Conservation (phyloP, 2,113 vertebrate genomes). For the Mixornis gularis region DNA sequence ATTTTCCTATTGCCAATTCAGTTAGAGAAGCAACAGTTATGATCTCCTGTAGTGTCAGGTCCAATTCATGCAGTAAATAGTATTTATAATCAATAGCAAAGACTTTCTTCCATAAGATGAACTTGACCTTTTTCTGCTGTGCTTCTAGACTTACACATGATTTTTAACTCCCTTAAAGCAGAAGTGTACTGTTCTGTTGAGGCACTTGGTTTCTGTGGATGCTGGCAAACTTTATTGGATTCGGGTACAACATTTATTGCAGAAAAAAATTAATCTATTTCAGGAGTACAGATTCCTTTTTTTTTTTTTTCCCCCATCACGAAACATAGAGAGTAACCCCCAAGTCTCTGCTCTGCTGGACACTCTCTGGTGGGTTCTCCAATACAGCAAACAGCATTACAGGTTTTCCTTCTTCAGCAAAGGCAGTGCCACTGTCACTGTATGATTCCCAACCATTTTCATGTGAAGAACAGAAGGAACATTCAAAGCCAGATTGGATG, state of each 20-base stretch:
- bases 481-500: neutral
- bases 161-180: neutral
- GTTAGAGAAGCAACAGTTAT: neutral
- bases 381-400: neutral
- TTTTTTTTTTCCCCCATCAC: neutral
- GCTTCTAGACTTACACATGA: neutral
- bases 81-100: neutral
- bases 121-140: neutral
- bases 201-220: neutral
- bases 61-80: neutral
- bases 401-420: neutral
- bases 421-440: neutral
- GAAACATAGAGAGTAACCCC: neutral
- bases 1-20: neutral
- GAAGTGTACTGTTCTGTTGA: neutral
- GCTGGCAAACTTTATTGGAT: neutral
- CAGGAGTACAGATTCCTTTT: neutral
- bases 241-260: neutral
- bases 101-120: neutral
- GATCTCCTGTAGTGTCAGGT: neutral
- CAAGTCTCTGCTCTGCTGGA: neutral
- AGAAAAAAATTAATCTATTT: neutral
- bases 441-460: neutral
- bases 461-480: neutral
- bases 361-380: neutral